Evolutionary conservation across 2,797 vertebrate genomes (phyloP).

Genomic region (Ceyx erithaca): DNA sequence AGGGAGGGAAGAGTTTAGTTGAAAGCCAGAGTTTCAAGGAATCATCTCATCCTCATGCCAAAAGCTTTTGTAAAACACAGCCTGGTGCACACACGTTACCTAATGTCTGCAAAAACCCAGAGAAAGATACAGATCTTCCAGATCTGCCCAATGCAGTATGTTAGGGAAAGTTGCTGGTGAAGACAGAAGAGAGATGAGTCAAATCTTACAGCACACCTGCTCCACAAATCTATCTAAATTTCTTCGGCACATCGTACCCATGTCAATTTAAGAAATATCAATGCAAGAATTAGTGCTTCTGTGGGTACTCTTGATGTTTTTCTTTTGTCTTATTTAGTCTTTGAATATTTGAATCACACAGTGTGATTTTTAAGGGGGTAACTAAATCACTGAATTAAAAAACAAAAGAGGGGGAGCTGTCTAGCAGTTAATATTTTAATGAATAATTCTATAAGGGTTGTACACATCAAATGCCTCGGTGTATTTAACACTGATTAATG

Average conservation of each 20-base stretch:
- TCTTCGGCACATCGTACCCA: neutral
- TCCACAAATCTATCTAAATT: neutral
- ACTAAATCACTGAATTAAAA: neutral
- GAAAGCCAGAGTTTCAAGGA: neutral
- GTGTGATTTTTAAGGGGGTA: neutral
- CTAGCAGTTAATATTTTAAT: conserved; percentile 46
- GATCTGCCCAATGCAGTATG: neutral
- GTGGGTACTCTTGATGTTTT: neutral
- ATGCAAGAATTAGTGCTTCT: neutral
- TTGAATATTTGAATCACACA: neutral
- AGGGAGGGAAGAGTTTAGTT: neutral
- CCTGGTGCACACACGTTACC: neutral
- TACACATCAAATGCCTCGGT: conserved; percentile 10
- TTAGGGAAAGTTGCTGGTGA: neutral
- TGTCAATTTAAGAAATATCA: neutral
- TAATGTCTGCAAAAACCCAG: neutral
- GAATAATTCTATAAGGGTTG: conserved; percentile 8
- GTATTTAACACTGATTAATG: conserved; percentile 36
- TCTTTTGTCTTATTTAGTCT: conserved; percentile 16
- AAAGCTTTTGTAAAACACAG: neutral
- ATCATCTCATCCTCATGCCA: neutral
- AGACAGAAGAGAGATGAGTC: neutral
- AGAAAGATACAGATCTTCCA: neutral
- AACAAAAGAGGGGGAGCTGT: neutral
- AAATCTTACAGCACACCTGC: neutral